Evolutionary conservation across 2,888 invertebrate species (phyloP), one percentile per base, ranked within the genome.

Genomic region (Apoda limacodes): DNA sequence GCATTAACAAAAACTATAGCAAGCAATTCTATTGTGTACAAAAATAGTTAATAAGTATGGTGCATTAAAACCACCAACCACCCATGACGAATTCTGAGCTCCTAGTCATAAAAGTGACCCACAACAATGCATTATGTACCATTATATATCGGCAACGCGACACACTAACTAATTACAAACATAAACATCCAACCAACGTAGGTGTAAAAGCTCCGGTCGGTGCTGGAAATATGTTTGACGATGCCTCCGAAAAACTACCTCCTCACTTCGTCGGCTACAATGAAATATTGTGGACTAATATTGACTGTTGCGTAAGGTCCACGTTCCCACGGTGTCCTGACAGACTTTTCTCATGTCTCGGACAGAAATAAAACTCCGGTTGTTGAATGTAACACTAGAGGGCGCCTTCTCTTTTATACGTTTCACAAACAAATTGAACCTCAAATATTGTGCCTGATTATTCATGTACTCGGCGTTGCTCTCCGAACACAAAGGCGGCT

Each of bases 51-150:
- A 46, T 45, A 39, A 40, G 29, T 30, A 32, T 25, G 35, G 35
- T 39, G 46, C 40, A 45, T 46, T 49, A 48, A 51, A 56, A 52
- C 45, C 52, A 48, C 55, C 53, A 59, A 59, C 78, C 78, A 76
- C 78, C 78, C 76, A 76, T 72, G 76, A 59, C 55, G 75, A 67
- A 68, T 61, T 50, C 61, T 61, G 55, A 54, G 51, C 60, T 52
- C 44, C 50, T 53, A 58, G 64, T 60, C 70, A 68, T 76, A 74
- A 76, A 76, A 76, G 53, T 68, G 66, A 64, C 60, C 69, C 66
- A 66, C 75, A 70, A 78, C 76, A 71, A 74, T 70, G 65, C 71
- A 74, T 76, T 76, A 80, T 78, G 72, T 76, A 78, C 74, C 69
- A 78, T 76, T 70, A 75, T 72, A 65, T 70, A 74, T 74, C 72